Evolutionary conservation across 2,888 invertebrate species (phyloP).

Genomic region (Drosophila fulvimacula): DNA sequence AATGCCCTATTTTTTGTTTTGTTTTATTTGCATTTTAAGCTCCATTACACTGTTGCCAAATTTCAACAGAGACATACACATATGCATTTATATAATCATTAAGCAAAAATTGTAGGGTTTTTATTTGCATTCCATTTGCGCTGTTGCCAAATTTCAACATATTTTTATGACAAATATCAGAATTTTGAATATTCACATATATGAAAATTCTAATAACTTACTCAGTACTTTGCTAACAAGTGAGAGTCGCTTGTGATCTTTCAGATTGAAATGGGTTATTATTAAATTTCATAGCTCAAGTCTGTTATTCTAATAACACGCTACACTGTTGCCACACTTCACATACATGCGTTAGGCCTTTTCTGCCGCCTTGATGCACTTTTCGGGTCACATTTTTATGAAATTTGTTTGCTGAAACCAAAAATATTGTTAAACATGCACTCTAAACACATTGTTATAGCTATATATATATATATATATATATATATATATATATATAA

Average conservation of each 20-base stretch:
- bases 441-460: neutral
- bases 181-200: too few species aligned
- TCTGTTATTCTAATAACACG: neutral
- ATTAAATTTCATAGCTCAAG: neutral
- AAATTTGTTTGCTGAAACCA: neutral
- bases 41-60: neutral
- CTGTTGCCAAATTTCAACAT: neutral
- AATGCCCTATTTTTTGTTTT: neutral
- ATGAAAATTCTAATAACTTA: too few species aligned
- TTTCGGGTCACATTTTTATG: too few species aligned
- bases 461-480: neutral
- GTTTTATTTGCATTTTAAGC: too few species aligned
- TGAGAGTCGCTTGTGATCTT: neutral
- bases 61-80: neutral
- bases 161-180: neutral
- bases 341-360: too few species aligned
- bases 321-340: neutral
- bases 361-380: neutral
- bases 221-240: too few species aligned
- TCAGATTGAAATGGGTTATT: neutral
- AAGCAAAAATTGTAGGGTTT: too few species aligned
- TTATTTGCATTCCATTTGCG: neutral
- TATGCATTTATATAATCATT: too few species aligned
- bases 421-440: neutral
- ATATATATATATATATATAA: too few species aligned